Evolutionary conservation across 2,888 invertebrate genomes (phyloP).

Genomic region (Octonoba sinensis): DNA sequence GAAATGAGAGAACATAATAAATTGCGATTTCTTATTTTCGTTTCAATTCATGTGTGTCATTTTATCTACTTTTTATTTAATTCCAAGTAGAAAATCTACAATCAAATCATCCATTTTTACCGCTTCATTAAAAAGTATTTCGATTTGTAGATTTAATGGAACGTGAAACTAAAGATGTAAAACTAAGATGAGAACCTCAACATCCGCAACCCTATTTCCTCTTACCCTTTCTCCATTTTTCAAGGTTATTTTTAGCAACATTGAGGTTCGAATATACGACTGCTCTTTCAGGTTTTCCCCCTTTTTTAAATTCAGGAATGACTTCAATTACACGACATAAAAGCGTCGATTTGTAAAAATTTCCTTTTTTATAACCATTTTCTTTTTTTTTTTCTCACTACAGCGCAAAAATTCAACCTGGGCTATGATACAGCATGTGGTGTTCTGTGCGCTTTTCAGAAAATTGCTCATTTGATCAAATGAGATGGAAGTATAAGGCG

Average conservation of each 20-base stretch:
- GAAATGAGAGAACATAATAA: no score
- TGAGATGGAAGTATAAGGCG: no score
- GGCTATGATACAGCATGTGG: neutral
- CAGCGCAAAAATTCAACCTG: slow-evolving; percentile 34
- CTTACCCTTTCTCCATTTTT: neutral
- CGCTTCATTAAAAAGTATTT: no score
- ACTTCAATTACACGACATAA: slow-evolving; percentile 43
- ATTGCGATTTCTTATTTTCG: no score
- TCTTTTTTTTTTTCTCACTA: slow-evolving; percentile 7
- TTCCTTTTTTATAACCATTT: neutral
- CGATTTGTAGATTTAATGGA: neutral
- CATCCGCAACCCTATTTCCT: neutral
- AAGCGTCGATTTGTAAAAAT: slow-evolving; percentile 24
- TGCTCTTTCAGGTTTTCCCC: no score
- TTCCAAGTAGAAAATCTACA: no score
- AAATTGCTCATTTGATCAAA: neutral
- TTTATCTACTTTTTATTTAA: no score
- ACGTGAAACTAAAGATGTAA: neutral
- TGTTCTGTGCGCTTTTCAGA: slow-evolving; percentile 7
- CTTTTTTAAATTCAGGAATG: slow-evolving; percentile 24
- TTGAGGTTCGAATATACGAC: no score
- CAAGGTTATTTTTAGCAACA: no score
- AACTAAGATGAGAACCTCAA: neutral
- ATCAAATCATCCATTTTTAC: no score
- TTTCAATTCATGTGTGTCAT: no score